Base-by-base conservation (phyloP, 2,113 vertebrate genomes). In the Oxygymnocypris stewartii region DNA sequence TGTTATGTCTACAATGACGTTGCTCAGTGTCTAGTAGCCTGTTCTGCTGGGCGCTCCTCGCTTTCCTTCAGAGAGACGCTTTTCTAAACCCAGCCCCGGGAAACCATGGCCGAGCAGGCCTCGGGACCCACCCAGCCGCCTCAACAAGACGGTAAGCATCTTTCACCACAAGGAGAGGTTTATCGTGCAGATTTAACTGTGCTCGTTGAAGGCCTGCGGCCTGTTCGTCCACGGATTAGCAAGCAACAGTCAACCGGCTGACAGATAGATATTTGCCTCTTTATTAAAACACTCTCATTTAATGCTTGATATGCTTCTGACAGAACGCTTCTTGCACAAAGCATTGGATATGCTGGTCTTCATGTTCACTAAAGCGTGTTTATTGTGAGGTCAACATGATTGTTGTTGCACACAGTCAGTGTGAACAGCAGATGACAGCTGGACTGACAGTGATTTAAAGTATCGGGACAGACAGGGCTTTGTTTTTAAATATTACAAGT, bases 101-200 rank as follows among this genome's bases (percentile, higher is more conserved):
- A 91, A 91, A 88, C 91, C 93, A 96, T 96, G 95, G 94, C 95
- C 94, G 94, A 94, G 88, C 91, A 94, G 94, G 93, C 93, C 92
- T 85, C 94, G 92, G 94, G 90, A 93, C 86, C 94, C 81, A 88
- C 93, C 77, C 91, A 79, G 90, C 86, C 92, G 88, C 88, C 91
- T 88, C 92, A 92, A 75, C 92, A 92, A 89, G 94, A 95, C 92
- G 93, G 94, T 95, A 93, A 94, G 87, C 76, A 0, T 31, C 77
- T 31, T 25, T 35, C 10, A 35, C 13, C 54, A 20, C 57, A 69
- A 5, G 31, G 6, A 14, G 23, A 47, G 4, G 20, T 28, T 90
- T 88, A 81, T 79, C 37, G 28, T 20, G 3, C 61, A 86, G 84
- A 76, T 88, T 47, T 61, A 63, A 74, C n/a, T 78, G 69, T 42